These are phyloP conservation scores for Polydrusus pterygomalis DNA, from an alignment of 2,888 invertebrate genomes.

Conservation along the genomic window DNA sequence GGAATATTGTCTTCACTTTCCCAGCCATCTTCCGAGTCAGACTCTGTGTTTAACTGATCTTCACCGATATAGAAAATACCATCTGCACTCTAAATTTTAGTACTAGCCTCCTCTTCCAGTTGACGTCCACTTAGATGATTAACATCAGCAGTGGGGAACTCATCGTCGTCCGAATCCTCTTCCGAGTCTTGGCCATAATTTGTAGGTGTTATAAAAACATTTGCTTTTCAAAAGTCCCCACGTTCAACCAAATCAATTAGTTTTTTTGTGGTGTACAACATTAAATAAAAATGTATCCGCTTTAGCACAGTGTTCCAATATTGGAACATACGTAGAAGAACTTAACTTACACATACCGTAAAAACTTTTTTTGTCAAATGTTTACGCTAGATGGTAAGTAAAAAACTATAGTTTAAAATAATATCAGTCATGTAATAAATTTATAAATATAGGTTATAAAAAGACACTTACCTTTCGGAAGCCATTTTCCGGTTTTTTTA, in stretches of 20 bases:
- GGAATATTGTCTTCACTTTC: conserved; percentile 26
- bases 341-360: no score
- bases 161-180: no score
- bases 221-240: conserved; percentile 56
- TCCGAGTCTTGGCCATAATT: conserved; percentile 31
- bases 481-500: no score
- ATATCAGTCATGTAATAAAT: background rate
- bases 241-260: conserved; percentile 53
- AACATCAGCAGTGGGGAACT: conserved; percentile 28
- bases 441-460: no score
- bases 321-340: no score
- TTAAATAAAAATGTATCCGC: no score
- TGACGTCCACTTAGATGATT: conserved; percentile 48
- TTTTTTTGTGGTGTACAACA: conserved; percentile 39
- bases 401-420: background rate
- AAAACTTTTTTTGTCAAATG: no score
- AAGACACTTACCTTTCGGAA: no score
- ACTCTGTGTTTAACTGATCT: background rate
- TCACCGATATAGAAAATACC: conserved; percentile 7
- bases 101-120: conserved; percentile 21
- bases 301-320: no score
- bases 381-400: no score
- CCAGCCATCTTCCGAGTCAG: conserved; percentile 25
- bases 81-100: conserved; percentile 7
- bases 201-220: conserved; percentile 55